Base-by-base conservation (phyloP, 2,888 invertebrate genomes). In the Carcina quercana region DNA sequence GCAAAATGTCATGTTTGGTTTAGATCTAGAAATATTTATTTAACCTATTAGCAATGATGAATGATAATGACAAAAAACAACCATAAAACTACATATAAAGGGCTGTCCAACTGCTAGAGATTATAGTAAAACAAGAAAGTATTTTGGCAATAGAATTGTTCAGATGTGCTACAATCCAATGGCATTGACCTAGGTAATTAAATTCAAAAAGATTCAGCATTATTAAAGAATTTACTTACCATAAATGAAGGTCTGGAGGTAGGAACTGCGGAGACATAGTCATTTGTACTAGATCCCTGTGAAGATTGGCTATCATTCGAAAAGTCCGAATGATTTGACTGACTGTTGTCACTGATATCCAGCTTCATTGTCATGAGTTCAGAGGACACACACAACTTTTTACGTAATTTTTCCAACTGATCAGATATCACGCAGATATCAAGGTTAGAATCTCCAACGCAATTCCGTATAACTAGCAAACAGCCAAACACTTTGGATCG, bases 221-320 rank as follows among this genome's bases (percentile, higher is more conserved):
- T n/a, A n/a, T n/a, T n/a, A n/a, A n/a, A n/a, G n/a, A n/a, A n/a
- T n/a, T n/a, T n/a, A 80, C 80, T 71, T 60, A 82, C 80, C 65
- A 70, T 53, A 35, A 79, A 63, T 33, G 72, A 56, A 30, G 78
- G 53, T 51, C 80, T 68, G 25, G 82, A 67, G 15, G 67, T 59
- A 33, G 74, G 67, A 36, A 65, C 55, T 13, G 79, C 56, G 7
- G 72, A 68, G 43, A 66, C 53, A 51, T 67, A 75, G 45, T 83
- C 84, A 73, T 79, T 79, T 64, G 83, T 75, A 43, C 85, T 72
- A 15, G 87, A 87, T 38, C 75, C 86, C 57, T 86, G 87, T 25
- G 87, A 87, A 10, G 84, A 84, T 45, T 87, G 87, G 54, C 87
- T 87, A 59, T 87, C 87, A 59, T 87, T 87, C 42, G 87, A 87